Evolutionary conservation across 2,113 vertebrate species (phyloP).

Genomic region (Panthera tigris): DNA sequence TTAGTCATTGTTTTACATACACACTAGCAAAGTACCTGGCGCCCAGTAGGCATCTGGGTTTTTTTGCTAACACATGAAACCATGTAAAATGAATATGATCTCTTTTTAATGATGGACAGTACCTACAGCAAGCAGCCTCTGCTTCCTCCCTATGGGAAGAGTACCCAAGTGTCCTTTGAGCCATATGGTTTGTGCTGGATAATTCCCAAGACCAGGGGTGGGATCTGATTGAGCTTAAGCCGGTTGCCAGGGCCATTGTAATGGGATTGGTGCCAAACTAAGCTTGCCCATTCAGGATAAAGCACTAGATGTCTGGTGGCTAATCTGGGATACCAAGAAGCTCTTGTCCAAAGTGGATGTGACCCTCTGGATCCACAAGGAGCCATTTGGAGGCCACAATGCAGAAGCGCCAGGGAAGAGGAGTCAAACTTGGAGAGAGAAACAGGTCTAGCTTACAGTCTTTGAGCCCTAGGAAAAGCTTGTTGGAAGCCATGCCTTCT

Average conservation of each 20-base stretch:
- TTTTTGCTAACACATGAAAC: neutral
- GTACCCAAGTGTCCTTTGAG: neutral
- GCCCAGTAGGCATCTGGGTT: neutral
- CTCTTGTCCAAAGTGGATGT: neutral
- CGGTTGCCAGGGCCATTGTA: neutral
- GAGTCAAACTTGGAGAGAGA: neutral
- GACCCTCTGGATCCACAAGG: fast-evolving
- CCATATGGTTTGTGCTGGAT: neutral
- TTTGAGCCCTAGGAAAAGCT: neutral
- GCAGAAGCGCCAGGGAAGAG: neutral
- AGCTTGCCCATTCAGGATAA: neutral
- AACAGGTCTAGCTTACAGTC: neutral
- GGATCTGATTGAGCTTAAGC: neutral
- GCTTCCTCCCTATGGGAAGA: neutral
- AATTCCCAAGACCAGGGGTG: neutral
- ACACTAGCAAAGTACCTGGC: neutral
- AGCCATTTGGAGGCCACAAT: neutral
- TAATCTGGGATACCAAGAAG: no score
- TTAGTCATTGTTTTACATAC: neutral
- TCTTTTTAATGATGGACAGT: neutral
- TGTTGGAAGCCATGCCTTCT: neutral
- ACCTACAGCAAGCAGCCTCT: neutral
- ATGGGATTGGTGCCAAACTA: fast-evolving
- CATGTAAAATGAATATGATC: neutral
- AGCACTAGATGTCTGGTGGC: no score